Percentiles rank a stretch among this genome's conserved stretches.
Conservation (phyloP, 2,113 vertebrate genomes). For the Paracanthobrama guichenoti region DNA sequence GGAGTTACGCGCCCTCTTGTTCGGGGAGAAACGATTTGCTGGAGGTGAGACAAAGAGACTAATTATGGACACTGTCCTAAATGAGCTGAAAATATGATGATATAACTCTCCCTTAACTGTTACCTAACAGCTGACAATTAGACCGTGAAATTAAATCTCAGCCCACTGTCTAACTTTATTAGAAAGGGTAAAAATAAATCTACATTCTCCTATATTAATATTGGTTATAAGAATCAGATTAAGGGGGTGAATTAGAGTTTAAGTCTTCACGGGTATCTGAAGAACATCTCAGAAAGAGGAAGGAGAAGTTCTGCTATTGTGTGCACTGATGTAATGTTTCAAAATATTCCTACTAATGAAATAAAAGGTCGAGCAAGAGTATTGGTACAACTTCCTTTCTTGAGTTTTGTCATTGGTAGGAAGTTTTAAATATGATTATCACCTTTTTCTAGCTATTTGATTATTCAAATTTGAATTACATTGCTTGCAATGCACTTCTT, state of each 20-base stretch:
- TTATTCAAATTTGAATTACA: too few relatives aligned
- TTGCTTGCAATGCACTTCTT: not conserved
- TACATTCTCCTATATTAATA: conserved; percentile 55
- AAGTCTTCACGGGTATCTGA: not conserved
- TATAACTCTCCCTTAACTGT: conserved; percentile 17
- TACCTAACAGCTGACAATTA: conserved; percentile 40
- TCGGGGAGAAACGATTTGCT: conserved; percentile 92
- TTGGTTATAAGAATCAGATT: not conserved
- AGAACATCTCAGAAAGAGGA: not conserved
- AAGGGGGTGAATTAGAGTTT: not conserved
- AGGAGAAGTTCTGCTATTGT: not conserved
- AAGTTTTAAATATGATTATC: not conserved
- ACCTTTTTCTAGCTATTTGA: not conserved
- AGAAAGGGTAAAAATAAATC: conserved; percentile 28
- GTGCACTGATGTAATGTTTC: conserved; percentile 3
- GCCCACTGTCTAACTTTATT: conserved; percentile 18
- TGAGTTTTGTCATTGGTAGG: not conserved
- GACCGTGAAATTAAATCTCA: conserved; percentile 57
- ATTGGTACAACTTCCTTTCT: not conserved
- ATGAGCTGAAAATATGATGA: conserved; percentile 47
- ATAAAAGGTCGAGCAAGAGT: not conserved
- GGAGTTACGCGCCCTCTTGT: conserved; percentile 89
- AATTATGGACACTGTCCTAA: conserved; percentile 42
- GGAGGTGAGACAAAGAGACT: conserved; percentile 28
- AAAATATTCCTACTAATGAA: not conserved